Evolutionary conservation across 92 coral and sea anemone species (phyloP).

Genomic region (Plumapathes pennacea): DNA sequence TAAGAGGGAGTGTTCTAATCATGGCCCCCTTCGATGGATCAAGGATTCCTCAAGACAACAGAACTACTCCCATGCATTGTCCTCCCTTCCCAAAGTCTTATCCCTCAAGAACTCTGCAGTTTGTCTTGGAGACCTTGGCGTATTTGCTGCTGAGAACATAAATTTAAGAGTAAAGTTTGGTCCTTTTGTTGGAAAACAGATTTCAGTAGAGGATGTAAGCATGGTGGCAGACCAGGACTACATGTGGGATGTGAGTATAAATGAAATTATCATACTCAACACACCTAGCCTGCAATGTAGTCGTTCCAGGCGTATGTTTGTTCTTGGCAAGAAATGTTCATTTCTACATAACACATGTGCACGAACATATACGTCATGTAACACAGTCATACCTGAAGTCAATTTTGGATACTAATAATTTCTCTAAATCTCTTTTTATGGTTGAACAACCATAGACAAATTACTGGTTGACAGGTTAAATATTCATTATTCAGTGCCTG

Average conservation of each 20-base stretch:
- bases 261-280: not conserved
- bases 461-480: too few relatives aligned
- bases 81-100: constrained; percentile 33
- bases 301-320: too few relatives aligned
- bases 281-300: too few relatives aligned
- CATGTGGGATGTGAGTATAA: constrained; percentile 60
- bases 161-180: constrained; percentile 54
- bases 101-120: constrained; percentile 30
- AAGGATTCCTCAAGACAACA: constrained; percentile 6
- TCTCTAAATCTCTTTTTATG: too few relatives aligned
- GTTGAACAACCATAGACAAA: too few relatives aligned
- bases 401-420: too few relatives aligned
- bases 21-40: constrained; percentile 49
- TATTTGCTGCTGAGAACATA: constrained; percentile 34
- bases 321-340: too few relatives aligned
- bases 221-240: constrained; percentile 20
- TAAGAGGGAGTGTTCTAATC: constrained; percentile 30
- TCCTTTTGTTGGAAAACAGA: constrained; percentile 44
- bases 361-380: too few relatives aligned
- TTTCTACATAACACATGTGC: too few relatives aligned
- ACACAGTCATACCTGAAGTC: too few relatives aligned
- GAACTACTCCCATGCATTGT: constrained; percentile 17
- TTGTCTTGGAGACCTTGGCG: constrained; percentile 34
- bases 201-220: constrained; percentile 13
- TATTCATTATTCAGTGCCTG: too few relatives aligned